Conservation (phyloP, 2,113 vertebrate genomes). For the Corythaixoides concolor region DNA sequence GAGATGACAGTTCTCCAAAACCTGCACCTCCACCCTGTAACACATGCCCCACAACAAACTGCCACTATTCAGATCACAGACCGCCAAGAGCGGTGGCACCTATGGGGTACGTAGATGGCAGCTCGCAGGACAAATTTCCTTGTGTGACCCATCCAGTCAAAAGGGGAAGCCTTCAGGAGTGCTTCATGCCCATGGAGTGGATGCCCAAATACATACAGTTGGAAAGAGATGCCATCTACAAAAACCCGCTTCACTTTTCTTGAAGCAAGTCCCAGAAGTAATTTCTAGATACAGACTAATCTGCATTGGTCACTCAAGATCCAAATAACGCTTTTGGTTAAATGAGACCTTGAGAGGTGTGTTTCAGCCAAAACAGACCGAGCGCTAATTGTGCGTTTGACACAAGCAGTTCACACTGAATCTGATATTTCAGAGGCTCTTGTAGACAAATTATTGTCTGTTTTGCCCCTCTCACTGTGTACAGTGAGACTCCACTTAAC, state of each 20-base stretch:
- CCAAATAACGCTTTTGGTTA: not conserved
- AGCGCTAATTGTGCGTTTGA: not conserved
- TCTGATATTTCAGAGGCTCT: not conserved
- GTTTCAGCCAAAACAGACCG: not conserved
- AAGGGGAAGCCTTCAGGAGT: not conserved
- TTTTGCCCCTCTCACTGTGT: not conserved
- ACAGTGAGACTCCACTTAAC: not conserved
- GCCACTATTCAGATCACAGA: rapidly evolving
- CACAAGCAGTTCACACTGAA: not conserved
- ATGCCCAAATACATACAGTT: not conserved
- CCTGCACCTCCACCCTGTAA: not conserved
- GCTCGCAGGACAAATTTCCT: not conserved
- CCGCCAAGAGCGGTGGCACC: not conserved
- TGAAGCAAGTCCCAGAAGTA: not conserved
- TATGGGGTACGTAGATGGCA: rapidly evolving
- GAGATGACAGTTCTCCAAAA: not conserved
- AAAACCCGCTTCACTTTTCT: not conserved
- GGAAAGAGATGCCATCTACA: not conserved
- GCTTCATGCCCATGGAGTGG: not conserved
- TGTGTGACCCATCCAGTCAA: not conserved
- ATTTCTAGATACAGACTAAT: not conserved
- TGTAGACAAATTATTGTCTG: not conserved
- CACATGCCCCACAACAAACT: not conserved
- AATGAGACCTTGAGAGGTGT: not conserved
- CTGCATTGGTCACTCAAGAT: not conserved